phyloP scores from a whole-genome alignment of 1,140 invertebrate genomes.

The Lerema accius region DNA sequence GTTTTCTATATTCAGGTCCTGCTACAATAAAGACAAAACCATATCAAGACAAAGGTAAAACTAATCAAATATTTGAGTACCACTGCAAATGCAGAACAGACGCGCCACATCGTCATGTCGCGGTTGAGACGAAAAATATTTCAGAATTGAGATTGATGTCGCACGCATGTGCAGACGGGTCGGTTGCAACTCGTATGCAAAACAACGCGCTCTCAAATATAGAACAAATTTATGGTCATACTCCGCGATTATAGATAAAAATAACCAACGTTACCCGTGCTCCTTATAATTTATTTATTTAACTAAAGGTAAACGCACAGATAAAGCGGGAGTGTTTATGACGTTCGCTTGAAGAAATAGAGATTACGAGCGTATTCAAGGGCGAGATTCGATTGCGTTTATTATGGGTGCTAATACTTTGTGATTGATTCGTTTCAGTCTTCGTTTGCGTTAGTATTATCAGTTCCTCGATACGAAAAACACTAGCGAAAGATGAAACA shows the following conservation, averaged over 20 bases:
- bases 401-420: slow-evolving; percentile 14
- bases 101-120: slow-evolving; percentile 26
- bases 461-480: neutral
- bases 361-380: slow-evolving; percentile 44
- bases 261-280: slow-evolving; percentile 69
- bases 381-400: slow-evolving; percentile 16
- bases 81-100: slow-evolving; percentile 26
- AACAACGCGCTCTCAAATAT: slow-evolving; percentile 78
- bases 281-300: slow-evolving; percentile 67
- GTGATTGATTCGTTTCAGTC: neutral
- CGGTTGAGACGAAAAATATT: slow-evolving; percentile 77
- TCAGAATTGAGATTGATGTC: slow-evolving; percentile 81
- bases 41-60: too few relatives aligned
- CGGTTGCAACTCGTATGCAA: slow-evolving; percentile 69
- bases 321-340: slow-evolving; percentile 58
- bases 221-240: slow-evolving; percentile 82
- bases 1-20: too few relatives aligned
- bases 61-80: too few relatives aligned
- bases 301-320: slow-evolving; percentile 54
- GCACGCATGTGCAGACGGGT: slow-evolving; percentile 80
- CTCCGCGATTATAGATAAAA: slow-evolving; percentile 80
- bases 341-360: slow-evolving; percentile 53
- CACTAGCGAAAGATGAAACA: neutral
- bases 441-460: neutral
- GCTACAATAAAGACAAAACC: too few relatives aligned